phyloP scores from a whole-genome alignment of 2,888 invertebrate genomes.

The Nebria brevicollis region DNA sequence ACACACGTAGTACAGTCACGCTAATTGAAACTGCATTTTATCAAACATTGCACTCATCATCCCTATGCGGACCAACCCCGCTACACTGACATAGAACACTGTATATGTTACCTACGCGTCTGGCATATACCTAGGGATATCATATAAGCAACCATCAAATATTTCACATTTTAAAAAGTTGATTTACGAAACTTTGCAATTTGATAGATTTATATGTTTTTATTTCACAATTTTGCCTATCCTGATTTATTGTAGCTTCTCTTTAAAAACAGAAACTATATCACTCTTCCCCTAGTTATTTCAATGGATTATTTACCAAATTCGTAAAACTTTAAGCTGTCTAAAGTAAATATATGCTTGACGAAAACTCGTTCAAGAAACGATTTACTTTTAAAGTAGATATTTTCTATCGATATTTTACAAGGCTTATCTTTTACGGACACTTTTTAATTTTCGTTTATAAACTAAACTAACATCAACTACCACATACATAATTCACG shows the following conservation, averaged over 20 bases:
- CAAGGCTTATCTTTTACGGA: background rate
- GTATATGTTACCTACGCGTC: slow-evolving; percentile 9
- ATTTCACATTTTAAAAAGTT: background rate
- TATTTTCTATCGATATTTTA: background rate
- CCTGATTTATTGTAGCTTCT: background rate
- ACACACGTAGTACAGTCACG: slow-evolving; percentile 33
- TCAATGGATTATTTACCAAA: background rate
- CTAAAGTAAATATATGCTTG: background rate
- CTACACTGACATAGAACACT: background rate
- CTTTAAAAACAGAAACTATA: background rate
- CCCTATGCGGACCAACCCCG: slow-evolving; percentile 5
- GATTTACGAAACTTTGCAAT: background rate
- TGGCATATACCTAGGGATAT: background rate
- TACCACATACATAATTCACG: too few relatives aligned
- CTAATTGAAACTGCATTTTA: slow-evolving; percentile 27
- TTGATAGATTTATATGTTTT: background rate
- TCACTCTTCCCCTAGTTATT: background rate
- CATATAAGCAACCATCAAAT: background rate
- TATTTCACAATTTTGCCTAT: background rate
- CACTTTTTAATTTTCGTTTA: too few relatives aligned
- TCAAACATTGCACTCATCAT: slow-evolving; percentile 23
- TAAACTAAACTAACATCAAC: too few relatives aligned
- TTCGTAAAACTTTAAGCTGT: background rate
- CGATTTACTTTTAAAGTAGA: background rate
- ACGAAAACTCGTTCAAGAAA: background rate